A percentile compares a stretch with the other conserved stretches of the same genome.
phyloP scores from a whole-genome alignment of 2,113 vertebrate species.

The Pogona vitticeps region DNA sequence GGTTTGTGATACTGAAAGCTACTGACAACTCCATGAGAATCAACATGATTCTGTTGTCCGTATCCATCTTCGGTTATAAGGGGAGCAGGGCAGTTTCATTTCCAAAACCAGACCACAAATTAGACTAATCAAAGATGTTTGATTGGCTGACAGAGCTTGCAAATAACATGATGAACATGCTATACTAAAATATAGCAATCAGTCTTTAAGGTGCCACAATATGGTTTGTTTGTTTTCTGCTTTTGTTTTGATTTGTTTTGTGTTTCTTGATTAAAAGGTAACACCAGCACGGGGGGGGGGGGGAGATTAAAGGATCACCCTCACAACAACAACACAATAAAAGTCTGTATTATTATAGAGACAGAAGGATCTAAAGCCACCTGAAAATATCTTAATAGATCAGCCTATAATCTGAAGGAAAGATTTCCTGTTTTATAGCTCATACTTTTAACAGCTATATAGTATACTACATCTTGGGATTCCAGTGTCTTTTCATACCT shows the following conservation, averaged over 20 bases:
- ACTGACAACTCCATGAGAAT: too few species aligned
- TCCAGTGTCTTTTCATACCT: too few species aligned
- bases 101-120: neutral
- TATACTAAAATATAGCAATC: too few species aligned
- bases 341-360: neutral
- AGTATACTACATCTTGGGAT: neutral
- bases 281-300: too few species aligned
- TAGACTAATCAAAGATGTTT: too few species aligned
- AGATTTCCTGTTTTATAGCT: neutral
- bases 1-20: too few species aligned
- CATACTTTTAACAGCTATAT: neutral
- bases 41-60: neutral
- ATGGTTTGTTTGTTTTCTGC: too few species aligned
- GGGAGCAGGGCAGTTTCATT: neutral
- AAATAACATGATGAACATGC: too few species aligned
- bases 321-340: neutral
- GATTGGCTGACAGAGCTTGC: too few species aligned
- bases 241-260: too few species aligned
- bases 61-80: neutral
- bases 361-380: neutral
- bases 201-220: too few species aligned
- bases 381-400: neutral
- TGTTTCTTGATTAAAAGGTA: too few species aligned
- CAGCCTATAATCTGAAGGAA: neutral
- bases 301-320: neutral